Evolutionary conservation across 2,113 vertebrate genomes (phyloP).

Genomic region (Macrotis lagotis): DNA sequence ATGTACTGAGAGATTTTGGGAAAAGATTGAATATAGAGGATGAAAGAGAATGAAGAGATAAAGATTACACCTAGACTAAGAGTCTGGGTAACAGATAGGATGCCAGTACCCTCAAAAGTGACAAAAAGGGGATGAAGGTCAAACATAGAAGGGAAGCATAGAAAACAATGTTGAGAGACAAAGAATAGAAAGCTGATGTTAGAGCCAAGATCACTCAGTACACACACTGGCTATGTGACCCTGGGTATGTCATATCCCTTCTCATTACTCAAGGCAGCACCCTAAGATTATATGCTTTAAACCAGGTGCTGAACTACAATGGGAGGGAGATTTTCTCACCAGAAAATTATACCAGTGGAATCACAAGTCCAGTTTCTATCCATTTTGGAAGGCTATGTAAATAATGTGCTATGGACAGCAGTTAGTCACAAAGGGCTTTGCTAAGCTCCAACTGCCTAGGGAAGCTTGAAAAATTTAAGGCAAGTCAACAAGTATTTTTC

Average conservation of each 20-base stretch:
- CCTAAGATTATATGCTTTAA: background rate
- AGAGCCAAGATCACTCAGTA: background rate
- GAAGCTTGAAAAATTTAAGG: background rate
- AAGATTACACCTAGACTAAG: background rate
- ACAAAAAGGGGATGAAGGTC: background rate
- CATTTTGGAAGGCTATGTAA: background rate
- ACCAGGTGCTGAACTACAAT: background rate
- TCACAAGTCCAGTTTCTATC: background rate
- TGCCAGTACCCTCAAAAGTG: background rate
- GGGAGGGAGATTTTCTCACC: background rate
- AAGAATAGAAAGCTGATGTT: background rate
- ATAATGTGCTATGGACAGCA: background rate
- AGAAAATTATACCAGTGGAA: background rate
- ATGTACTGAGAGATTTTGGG: background rate
- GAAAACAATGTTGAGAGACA: background rate
- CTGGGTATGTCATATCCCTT: background rate
- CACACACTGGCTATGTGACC: background rate
- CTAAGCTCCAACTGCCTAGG: background rate
- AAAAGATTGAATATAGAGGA: background rate
- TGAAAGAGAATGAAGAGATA: background rate
- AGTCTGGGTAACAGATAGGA: background rate
- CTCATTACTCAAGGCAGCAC: background rate
- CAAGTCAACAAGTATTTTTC: background rate
- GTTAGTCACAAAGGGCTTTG: background rate
- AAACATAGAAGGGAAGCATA: background rate